Conservation (phyloP, 2,113 vertebrate species). For the Amphiprion ocellaris region DNA sequence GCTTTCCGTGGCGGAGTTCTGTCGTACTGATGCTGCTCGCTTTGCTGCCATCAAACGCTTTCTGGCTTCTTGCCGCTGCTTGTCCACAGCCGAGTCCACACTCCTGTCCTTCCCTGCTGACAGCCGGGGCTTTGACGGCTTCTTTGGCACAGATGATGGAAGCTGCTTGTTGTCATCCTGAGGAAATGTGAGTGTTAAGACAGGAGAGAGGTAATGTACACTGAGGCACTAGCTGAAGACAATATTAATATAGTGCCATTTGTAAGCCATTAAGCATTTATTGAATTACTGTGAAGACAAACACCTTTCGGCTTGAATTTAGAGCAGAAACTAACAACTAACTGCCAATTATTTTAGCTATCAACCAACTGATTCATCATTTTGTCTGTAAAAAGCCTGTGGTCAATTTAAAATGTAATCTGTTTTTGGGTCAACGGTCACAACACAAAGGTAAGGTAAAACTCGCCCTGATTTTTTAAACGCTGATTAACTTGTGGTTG, state of each 20-base stretch:
- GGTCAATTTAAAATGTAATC: no score
- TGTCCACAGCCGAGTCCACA: conserved; percentile 90
- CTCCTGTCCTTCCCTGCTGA: conserved; percentile 91
- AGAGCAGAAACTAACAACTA: not conserved
- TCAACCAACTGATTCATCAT: not conserved
- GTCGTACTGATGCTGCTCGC: conserved; percentile 93
- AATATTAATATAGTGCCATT: not conserved
- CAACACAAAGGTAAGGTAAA: no score
- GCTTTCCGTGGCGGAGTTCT: conserved; percentile 98
- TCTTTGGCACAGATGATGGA: conserved; percentile 97
- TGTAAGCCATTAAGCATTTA: not conserved
- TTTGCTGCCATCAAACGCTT: conserved; percentile 98
- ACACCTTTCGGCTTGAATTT: not conserved
- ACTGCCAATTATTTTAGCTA: not conserved
- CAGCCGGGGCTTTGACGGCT: conserved; percentile 91
- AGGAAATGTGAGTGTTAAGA: not conserved
- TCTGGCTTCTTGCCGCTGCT: conserved; percentile 97
- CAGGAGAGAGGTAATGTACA: not conserved
- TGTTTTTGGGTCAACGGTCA: no score
- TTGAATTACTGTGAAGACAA: no score
- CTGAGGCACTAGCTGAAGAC: not conserved
- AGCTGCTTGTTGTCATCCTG: conserved; percentile 96
- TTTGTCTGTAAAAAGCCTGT: no score
- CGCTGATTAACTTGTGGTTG: no score
- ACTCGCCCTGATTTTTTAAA: no score